These are phyloP conservation scores for Cheilosia pagana DNA, from an alignment of 2,888 invertebrate genomes.

Conservation along the genomic window DNA sequence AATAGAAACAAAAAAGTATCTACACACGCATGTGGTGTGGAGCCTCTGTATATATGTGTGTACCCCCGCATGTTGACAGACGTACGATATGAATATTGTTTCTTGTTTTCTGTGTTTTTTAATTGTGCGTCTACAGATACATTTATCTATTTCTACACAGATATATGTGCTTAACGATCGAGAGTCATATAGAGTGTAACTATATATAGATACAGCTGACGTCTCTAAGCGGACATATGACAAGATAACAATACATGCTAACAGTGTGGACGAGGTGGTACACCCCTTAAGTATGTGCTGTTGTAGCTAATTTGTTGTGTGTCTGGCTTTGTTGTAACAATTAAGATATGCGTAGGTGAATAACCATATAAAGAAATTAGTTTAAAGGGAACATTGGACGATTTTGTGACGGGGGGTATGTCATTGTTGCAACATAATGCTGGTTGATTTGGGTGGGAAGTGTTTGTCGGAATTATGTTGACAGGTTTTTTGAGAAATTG, in stretches of 20 bases:
- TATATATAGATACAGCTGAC: constrained; percentile 39
- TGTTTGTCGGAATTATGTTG: background rate
- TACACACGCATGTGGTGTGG: constrained; percentile 47
- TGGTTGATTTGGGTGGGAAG: background rate
- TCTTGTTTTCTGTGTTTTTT: constrained; percentile 1
- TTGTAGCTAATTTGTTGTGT: constrained; percentile 24
- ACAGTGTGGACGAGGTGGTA: constrained; percentile 9
- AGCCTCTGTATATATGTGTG: constrained; percentile 14
- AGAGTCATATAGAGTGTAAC: constrained; percentile 3
- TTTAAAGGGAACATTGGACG: constrained; percentile 8
- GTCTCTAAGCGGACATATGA: constrained; percentile 47
- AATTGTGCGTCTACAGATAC: constrained; percentile 37
- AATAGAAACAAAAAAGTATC: constrained; percentile 77
- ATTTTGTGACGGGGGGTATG: constrained; percentile 7
- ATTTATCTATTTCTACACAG: background rate
- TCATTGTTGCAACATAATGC: background rate
- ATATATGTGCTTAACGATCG: constrained; percentile 15
- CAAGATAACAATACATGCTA: constrained; percentile 48
- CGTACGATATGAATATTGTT: constrained; percentile 40
- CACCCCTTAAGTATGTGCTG: background rate
- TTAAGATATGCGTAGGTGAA: constrained; percentile 44
- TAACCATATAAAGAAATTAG: constrained; percentile 44
- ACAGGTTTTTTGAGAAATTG: background rate
- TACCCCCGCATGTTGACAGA: constrained; percentile 54
- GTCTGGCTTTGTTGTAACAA: constrained; percentile 25